Evolutionary conservation across 2,888 invertebrate genomes (phyloP), one percentile per base, ranked within the genome.

Genomic region (Anarsia innoxiella): DNA sequence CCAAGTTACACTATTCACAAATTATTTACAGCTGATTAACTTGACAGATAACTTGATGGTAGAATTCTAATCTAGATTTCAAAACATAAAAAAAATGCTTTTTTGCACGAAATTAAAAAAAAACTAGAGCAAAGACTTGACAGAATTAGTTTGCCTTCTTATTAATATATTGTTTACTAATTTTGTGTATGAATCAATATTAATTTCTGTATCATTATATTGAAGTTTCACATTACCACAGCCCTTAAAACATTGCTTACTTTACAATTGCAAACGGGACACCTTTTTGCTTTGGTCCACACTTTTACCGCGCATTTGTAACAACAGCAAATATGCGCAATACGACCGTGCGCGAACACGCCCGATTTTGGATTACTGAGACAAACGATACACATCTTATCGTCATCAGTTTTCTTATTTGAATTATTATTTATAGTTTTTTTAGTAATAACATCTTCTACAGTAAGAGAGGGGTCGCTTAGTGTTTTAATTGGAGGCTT

Each of bases 311-410:
- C 90, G 62, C 92, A 92, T 37, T 83, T 86, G 50, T 91, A 92
- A 54, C 92, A 92, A 46, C 91, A 91, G 56, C 90, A 91, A 45
- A 89, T 88, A 42, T 91, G 91, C 0, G 88, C 88, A 37, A 88
- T 87, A 29, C 86, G 76, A 0, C 89, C 89, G 56, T 92, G 91
- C 0, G 91, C 86, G 53, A 91, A 91, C 23, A 89, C 88, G 1
- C 90, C 89, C 37, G 91, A 87, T 59, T 90, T 91, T 0, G 90
- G 90, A 32, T 85, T 86, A 1, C 73, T 64, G 14, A 86, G 82
- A 54, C 91, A 92, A 11, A 88, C 80, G 14, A 90, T 87, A 56
- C 92, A 92, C 55, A 86, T 42, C 42, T 73, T 60, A 31, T 72
- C 23, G 3, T 28, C 35, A 9, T 28, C 66, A n/a, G 66, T 32